Evolutionary conservation across 2,888 invertebrate genomes (phyloP).

Genomic region (Epinotia demarniana): DNA sequence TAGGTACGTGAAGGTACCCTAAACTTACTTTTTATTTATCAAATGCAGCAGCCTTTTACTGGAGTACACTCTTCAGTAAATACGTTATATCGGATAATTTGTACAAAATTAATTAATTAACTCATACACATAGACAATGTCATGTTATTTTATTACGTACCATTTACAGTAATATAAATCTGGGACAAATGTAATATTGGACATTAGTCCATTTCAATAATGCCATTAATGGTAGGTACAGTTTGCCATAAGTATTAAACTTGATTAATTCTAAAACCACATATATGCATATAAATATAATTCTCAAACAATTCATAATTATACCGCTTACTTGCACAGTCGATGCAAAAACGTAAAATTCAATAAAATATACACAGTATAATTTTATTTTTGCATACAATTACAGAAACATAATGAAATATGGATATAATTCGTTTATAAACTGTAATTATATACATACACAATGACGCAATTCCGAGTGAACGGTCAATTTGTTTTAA

Average conservation of each 20-base stretch:
- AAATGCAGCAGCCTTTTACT: neutral
- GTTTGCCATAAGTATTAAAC: neutral
- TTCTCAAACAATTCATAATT: neutral
- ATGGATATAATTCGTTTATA: too few species aligned
- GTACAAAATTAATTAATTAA: neutral
- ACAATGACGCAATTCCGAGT: neutral
- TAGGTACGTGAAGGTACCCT: neutral
- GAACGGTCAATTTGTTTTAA: neutral
- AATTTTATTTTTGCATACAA: too few species aligned
- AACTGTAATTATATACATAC: neutral
- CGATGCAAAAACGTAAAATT: too few species aligned
- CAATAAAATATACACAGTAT: too few species aligned
- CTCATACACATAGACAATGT: neutral
- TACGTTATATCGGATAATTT: slow-evolving; percentile 19
- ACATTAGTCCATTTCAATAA: neutral
- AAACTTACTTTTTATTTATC: neutral
- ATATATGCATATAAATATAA: neutral
- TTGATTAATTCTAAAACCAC: neutral
- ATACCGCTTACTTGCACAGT: neutral
- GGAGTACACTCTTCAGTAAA: slow-evolving; percentile 36
- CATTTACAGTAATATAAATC: too few species aligned
- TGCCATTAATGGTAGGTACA: neutral
- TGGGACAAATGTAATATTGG: too few species aligned
- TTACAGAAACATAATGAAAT: too few species aligned
- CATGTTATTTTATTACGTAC: neutral